Conservation (phyloP, 2,113 vertebrate genomes). For the Cromileptes altivelis region DNA sequence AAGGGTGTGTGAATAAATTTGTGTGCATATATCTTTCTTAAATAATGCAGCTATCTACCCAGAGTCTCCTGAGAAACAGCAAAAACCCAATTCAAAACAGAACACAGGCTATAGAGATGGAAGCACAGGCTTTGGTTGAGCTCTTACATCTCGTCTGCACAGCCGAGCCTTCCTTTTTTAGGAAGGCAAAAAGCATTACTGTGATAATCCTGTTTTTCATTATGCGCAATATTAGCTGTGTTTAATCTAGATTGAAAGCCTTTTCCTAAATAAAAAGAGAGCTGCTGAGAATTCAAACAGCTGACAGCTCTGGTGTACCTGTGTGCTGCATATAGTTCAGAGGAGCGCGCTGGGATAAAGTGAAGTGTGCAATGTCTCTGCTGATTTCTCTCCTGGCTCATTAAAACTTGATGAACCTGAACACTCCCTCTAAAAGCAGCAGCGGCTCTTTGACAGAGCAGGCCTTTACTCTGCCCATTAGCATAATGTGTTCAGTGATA, state of each 20-base stretch:
- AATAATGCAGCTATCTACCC: slow-evolving; percentile 7
- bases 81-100: not conserved
- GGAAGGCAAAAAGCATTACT: slow-evolving; percentile 28
- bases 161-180: slow-evolving; percentile 11
- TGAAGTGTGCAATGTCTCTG: slow-evolving; percentile 57
- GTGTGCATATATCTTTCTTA: slow-evolving; percentile 21
- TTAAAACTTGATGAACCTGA: slow-evolving; percentile 80
- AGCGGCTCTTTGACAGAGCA: slow-evolving; percentile 57
- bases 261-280: slow-evolving; percentile 35
- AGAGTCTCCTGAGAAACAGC: slow-evolving; percentile 8
- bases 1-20: slow-evolving; percentile 7
- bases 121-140: not conserved
- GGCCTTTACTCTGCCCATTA: slow-evolving; percentile 62
- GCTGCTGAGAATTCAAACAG: slow-evolving; percentile 21
- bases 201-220: slow-evolving; percentile 63
- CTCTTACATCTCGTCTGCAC: slow-evolving; percentile 26
- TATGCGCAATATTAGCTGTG: slow-evolving; percentile 49
- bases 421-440: slow-evolving; percentile 75
- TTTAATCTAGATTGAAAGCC: slow-evolving; percentile 57
- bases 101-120: not conserved
- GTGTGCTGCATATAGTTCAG: slow-evolving; percentile 32
- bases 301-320: slow-evolving; percentile 33
- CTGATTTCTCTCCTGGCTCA: slow-evolving; percentile 71
- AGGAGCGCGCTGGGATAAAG: slow-evolving; percentile 45
- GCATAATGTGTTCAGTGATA: slow-evolving; percentile 68